phyloP scores from a whole-genome alignment of 2,888 invertebrate species.

The Tillus elongatus region DNA sequence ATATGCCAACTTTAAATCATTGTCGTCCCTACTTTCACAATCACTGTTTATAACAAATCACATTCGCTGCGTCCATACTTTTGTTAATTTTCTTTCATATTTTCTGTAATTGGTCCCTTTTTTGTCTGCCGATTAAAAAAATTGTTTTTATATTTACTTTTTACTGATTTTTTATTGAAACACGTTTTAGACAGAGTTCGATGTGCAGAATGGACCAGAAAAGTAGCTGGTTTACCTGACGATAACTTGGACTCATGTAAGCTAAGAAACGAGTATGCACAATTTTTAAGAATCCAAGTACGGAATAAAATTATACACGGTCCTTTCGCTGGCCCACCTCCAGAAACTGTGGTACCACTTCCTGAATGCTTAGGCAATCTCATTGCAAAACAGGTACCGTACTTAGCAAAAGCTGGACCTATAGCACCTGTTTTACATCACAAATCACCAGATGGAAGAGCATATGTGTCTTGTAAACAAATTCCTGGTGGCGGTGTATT shows the following conservation, averaged over 20 bases:
- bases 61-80: too few relatives aligned
- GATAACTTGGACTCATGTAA: conserved; percentile 40
- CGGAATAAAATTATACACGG: conserved; percentile 43
- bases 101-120: neutral
- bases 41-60: too few relatives aligned
- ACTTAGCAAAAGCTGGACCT: conserved; percentile 46
- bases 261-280: conserved; percentile 46
- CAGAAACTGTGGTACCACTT: conserved; percentile 33
- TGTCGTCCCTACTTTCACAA: too few relatives aligned
- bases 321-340: conserved; percentile 44
- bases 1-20: neutral
- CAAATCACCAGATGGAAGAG: conserved; percentile 46
- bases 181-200: conserved; percentile 43
- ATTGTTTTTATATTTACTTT: too few relatives aligned
- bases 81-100: too few relatives aligned
- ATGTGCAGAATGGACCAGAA: conserved; percentile 46
- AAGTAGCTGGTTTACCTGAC: conserved; percentile 41
- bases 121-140: neutral
- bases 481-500: conserved; percentile 47
- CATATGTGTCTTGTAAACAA: conserved; percentile 45
- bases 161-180: too few relatives aligned
- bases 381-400: conserved; percentile 37
- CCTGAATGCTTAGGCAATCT: conserved; percentile 44
- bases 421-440: conserved; percentile 45
- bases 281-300: conserved; percentile 45